Evolutionary conservation across 2,113 vertebrate species (phyloP), one percentile per base, ranked within the genome.

Genomic region (Dolichallabes microphthalmus): DNA sequence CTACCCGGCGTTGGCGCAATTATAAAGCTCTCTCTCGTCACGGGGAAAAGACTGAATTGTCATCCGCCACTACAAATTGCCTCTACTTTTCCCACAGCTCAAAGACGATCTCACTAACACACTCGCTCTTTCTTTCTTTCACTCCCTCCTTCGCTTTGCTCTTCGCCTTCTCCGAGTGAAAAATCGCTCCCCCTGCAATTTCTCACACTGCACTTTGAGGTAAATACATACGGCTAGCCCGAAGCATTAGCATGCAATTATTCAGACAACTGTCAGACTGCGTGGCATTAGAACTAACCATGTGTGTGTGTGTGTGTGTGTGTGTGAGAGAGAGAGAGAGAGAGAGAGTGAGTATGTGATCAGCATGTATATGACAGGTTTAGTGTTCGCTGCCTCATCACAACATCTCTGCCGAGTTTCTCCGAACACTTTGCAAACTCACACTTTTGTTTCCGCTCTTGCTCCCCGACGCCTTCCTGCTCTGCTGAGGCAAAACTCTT

Each of bases 171-270:
- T 89, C 55, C 53, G 45, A 73, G 86, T 80, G 90, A 90, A 92
- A 94, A 93, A 93, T 93, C 90, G 92, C 91, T 93, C 92, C 90
- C 80, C 91, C 92, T 85, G 88, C 92, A 93, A 93, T 94, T 93
- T 92, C 89, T 90, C 92, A 92, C 63, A 86, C 87, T 91, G 92
- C 93, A 94, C 94, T 94, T 92, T 93, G 91, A 91, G 91, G 92
- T 94, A 94, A 94, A 94, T 92, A 93, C 92, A 94, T 73, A 82
- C 50, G 58, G 93, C 92, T 92, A 91, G 93, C 91, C 92, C 89
- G 57, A 74, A 91, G 92, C 93, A 94, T 95, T 94, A 94, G 91
- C 92, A 93, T 93, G 91, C 91, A 93, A 94, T 94, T 94, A 93
- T 94, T 94, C 92, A 93, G 91, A 92, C 89, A 92, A 91, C 92